These are phyloP conservation scores for Heterotis niloticus DNA, from an alignment of 2,113 vertebrate species.

Conservation along the genomic window DNA sequence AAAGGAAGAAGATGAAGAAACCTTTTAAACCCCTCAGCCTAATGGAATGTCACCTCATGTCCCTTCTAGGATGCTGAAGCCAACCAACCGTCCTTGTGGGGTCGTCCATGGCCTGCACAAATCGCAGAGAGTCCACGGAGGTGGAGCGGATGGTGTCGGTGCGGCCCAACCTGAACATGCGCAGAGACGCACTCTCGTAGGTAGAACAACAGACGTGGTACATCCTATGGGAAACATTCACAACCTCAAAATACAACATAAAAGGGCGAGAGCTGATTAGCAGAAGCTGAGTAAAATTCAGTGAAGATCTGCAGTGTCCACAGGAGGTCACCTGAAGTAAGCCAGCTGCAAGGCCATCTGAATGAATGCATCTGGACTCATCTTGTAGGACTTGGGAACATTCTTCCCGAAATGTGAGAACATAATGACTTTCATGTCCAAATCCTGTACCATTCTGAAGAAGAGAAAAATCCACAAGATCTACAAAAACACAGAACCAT, in stretches of 20 bases:
- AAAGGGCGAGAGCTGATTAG: too few species aligned
- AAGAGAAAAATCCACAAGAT: neutral
- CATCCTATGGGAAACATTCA: slow-evolving; percentile 62
- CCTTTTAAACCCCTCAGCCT: neutral
- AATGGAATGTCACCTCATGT: neutral
- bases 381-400: slow-evolving; percentile 80
- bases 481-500: neutral
- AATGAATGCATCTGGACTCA: slow-evolving; percentile 91
- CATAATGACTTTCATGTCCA: slow-evolving; percentile 74
- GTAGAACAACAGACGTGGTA: slow-evolving; percentile 73
- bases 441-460: slow-evolving; percentile 78
- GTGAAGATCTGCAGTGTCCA: neutral
- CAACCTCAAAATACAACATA: neutral
- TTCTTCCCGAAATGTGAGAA: slow-evolving; percentile 86
- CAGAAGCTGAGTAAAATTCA: too few species aligned
- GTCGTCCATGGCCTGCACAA: slow-evolving; percentile 76
- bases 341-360: slow-evolving; percentile 86
- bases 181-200: slow-evolving; percentile 84
- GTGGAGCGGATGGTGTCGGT: slow-evolving; percentile 89
- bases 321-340: slow-evolving; percentile 75
- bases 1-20: neutral
- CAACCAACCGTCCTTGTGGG: slow-evolving; percentile 63
- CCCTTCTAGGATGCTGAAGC: neutral
- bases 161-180: slow-evolving; percentile 85
- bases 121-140: slow-evolving; percentile 67